Percentiles rank a stretch among this genome's conserved stretches.
Conservation (phyloP, 2,113 vertebrate species). For the Sigmodon hispidus region DNA sequence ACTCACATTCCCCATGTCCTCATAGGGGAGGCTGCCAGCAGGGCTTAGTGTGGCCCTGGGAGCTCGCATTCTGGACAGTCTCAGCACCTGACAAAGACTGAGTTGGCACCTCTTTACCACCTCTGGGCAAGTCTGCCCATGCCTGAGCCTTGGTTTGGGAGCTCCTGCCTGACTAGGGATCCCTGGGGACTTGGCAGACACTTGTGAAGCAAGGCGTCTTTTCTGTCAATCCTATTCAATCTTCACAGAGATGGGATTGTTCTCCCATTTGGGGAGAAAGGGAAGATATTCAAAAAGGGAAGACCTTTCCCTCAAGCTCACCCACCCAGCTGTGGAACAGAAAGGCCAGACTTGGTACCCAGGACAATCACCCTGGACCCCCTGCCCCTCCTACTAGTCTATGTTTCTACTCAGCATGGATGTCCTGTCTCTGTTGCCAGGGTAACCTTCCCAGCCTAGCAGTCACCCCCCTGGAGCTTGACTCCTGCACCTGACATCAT, state of each 20-base stretch:
- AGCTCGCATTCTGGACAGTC: fast-evolving
- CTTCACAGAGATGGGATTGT: background rate
- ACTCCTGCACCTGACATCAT: slow-evolving; percentile 68
- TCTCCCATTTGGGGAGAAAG: background rate
- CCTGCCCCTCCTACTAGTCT: background rate
- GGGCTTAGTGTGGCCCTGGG: background rate
- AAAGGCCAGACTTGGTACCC: background rate
- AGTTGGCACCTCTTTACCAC: background rate
- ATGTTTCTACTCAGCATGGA: background rate
- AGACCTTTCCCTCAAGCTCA: background rate
- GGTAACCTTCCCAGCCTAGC: slow-evolving; percentile 48
- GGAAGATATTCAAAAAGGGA: background rate
- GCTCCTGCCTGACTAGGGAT: background rate
- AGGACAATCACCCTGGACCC: background rate
- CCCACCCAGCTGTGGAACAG: fast-evolving
- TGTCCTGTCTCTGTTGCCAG: slow-evolving; percentile 30
- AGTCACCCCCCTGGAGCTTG: slow-evolving; percentile 64
- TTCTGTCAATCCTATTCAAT: background rate
- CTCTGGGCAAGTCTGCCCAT: background rate
- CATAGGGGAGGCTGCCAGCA: background rate
- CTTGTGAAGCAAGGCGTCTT: background rate
- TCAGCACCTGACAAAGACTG: background rate
- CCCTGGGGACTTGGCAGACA: background rate
- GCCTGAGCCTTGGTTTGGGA: background rate
- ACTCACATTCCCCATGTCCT: fast-evolving